Base-by-base conservation (phyloP, 2,888 invertebrate species). In the Cataglyphis altisquamis region DNA sequence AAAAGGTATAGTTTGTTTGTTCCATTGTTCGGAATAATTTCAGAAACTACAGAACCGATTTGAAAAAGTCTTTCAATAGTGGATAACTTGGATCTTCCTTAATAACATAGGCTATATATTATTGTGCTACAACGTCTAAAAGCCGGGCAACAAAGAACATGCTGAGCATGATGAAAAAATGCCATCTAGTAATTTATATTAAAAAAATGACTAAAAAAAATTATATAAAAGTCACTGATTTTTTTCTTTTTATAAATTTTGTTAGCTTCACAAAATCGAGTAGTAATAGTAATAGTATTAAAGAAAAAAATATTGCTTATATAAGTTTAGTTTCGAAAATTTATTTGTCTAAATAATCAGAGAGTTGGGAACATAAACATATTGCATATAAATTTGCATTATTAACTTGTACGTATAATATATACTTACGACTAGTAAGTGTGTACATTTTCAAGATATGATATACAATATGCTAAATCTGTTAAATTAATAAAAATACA, bases 241-340 rank as follows among this genome's bases (percentile, higher is more conserved):
- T 66, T 6, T 3, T 21, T 66, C 8, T 3, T 21, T 45, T 36
- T 12, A 36, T 36, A 75, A 36, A 12, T 48, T 36, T 39, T 10
- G 12, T 36, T 52, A 36, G 21, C 25, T 64, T 32, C n/a, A 45
- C 9, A n/a, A n/a, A 52, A 55, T 29, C 55, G 5, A 77, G 29
- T 52, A 52, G 52, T 52, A 75, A 75, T 75, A 36, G 10, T 75
- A 66, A 75, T 25, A 36, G 1, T 75, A 66, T 36, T 25, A 67
- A 39, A 9, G 6, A 52, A 25, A 36, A 25, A 36, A 29, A 1
- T 45, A 62, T 74, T 12, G 15, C 25, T 41, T 45, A 9, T 48
- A 63, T 32, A 2, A 21, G 12, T 45, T 29, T 75, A 8, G 32
- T 41, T 62, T 63, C 45, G 9, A 45, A 21, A 64, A 48, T 48